Conservation (phyloP, 2,888 invertebrate genomes). For the Autographa pulchrina region DNA sequence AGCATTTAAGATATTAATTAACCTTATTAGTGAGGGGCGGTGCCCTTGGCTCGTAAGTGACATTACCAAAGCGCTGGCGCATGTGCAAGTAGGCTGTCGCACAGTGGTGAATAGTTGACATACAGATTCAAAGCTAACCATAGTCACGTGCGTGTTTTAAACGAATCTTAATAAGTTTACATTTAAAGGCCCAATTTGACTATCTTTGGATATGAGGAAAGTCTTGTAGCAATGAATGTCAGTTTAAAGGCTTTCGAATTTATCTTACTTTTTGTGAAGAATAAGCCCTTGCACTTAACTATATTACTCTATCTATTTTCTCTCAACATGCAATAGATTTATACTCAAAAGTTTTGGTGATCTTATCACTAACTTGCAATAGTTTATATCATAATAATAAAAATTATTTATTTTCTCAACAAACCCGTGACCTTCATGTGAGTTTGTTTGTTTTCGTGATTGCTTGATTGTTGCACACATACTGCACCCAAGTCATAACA, state of each 20-base stretch:
- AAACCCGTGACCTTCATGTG: neutral
- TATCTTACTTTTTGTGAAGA: no score
- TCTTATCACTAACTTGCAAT: no score
- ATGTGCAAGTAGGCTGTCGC: slow-evolving; percentile 14
- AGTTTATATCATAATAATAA: no score
- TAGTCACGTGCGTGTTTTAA: neutral
- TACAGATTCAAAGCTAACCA: neutral
- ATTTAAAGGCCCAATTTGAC: no score
- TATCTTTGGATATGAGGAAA: no score
- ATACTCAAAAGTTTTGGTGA: neutral
- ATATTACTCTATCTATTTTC: no score
- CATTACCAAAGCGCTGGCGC: slow-evolving; percentile 32
- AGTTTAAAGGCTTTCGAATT: no score
- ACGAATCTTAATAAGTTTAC: no score
- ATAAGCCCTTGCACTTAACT: no score
- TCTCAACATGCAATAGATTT: neutral
- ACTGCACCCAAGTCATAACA: neutral
- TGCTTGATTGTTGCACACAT: neutral
- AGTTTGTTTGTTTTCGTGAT: neutral
- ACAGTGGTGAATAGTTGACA: neutral
- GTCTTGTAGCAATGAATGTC: no score
- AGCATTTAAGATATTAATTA: slow-evolving; percentile 47
- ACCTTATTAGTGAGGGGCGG: slow-evolving; percentile 36
- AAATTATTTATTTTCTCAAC: neutral
- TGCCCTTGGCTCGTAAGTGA: slow-evolving; percentile 45